A percentile compares a stretch with the other conserved stretches of the same genome.
Conservation (phyloP, 2,797 vertebrate genomes). For the Notoglanidium macrostoma region DNA sequence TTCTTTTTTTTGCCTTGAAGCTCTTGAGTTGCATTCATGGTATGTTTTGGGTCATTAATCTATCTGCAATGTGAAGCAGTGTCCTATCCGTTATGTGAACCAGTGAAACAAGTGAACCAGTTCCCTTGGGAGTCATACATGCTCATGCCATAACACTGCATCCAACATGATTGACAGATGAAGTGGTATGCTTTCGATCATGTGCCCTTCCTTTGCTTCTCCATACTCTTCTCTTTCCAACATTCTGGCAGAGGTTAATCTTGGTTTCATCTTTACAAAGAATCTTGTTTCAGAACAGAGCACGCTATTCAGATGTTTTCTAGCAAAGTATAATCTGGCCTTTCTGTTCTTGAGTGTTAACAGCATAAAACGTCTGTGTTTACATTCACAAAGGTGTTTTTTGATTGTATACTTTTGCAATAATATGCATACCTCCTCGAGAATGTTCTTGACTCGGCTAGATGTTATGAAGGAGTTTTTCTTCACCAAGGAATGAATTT, state of each 20-base stretch:
- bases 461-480: too few species aligned
- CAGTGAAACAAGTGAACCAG: too few species aligned
- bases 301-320: background rate
- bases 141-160: background rate
- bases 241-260: background rate
- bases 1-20: too few species aligned
- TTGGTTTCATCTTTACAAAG: background rate
- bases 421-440: too few species aligned
- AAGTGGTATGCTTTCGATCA: background rate
- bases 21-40: too few species aligned
- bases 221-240: background rate
- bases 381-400: background rate
- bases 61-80: too few species aligned
- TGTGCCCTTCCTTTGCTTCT: background rate
- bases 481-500: too few species aligned
- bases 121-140: too few species aligned
- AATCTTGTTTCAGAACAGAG: background rate
- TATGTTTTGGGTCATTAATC: too few species aligned
- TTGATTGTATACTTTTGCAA: background rate
- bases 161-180: background rate
- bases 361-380: background rate
- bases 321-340: background rate
- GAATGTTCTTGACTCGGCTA: too few species aligned
- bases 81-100: too few species aligned
- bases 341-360: background rate